A percentile compares a stretch with the other conserved stretches of the same genome.
Evolutionary conservation across 2,797 vertebrate genomes (phyloP).

Genomic region (Sphenopsis melanotis): DNA sequence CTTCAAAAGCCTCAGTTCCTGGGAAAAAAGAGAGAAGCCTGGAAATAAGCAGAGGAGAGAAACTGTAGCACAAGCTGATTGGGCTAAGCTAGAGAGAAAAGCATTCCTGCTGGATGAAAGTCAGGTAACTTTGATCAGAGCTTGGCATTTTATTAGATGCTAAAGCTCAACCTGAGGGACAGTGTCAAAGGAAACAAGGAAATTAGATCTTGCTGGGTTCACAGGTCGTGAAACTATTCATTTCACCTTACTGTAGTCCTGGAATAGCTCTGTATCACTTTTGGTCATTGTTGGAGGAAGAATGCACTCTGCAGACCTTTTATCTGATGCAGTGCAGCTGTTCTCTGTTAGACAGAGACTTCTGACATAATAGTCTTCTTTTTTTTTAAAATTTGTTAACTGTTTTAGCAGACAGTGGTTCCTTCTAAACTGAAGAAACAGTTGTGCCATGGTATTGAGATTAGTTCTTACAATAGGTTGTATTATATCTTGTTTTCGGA

Average conservation of each 20-base stretch:
- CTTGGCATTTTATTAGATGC: not conserved
- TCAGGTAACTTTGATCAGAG: slow-evolving; percentile 8
- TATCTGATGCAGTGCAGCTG: slow-evolving; percentile 41
- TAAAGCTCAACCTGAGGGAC: not conserved
- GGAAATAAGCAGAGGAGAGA: not conserved
- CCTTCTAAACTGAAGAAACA: slow-evolving; percentile 16
- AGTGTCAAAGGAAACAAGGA: not conserved
- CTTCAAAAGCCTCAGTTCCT: not conserved
- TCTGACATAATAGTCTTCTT: not conserved
- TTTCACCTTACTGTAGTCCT: slow-evolving; percentile 24
- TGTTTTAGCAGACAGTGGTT: not conserved
- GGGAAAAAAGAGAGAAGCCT: not conserved
- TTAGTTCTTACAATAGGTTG: not conserved
- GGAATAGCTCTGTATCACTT: not conserved
- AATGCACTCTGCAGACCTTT: slow-evolving; percentile 7
- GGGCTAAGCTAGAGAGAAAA: not conserved
- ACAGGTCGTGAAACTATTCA: not conserved
- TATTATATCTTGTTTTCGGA: not conserved
- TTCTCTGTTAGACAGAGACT: not conserved
- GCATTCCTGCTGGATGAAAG: not conserved
- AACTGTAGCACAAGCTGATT: not conserved
- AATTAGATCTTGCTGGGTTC: not conserved
- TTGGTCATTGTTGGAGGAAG: slow-evolving; percentile 15
- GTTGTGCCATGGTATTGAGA: not conserved
- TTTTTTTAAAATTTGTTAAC: not conserved